These are phyloP conservation scores for Echinops telfairi DNA, from an alignment of 2,113 vertebrate species.

Conservation along the genomic window DNA sequence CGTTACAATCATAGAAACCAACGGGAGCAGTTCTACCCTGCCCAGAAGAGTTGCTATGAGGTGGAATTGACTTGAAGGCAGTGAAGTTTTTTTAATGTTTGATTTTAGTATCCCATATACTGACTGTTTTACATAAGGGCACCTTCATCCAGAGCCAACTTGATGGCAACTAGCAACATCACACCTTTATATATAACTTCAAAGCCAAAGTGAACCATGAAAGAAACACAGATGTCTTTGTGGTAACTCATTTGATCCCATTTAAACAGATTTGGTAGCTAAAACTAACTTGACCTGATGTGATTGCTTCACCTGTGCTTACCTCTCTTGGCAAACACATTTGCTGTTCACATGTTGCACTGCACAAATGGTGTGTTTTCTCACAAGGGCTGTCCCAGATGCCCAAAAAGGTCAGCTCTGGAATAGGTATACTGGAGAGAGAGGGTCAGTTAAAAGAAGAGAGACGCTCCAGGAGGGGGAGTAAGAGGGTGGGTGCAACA, in stretches of 20 bases:
- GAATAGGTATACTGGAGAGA: background rate
- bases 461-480: background rate
- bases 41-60: background rate
- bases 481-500: background rate
- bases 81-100: too few relatives aligned
- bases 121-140: too few relatives aligned
- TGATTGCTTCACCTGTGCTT: background rate
- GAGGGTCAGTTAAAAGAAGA: background rate
- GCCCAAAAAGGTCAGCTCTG: background rate
- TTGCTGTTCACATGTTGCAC: background rate
- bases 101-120: too few relatives aligned
- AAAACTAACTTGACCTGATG: background rate
- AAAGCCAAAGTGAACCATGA: background rate
- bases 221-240: background rate
- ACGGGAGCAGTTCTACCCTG: background rate
- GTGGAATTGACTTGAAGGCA: background rate
- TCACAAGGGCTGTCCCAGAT: background rate
- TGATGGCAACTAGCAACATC: background rate
- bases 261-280: background rate
- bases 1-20: too few relatives aligned
- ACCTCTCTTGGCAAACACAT: background rate
- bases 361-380: background rate
- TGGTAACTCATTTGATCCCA: slow-evolving; percentile 13
- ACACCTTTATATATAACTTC: background rate
- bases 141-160: background rate